Conservation (phyloP, 1,140 invertebrate genomes). For the Pantala flavescens region DNA sequence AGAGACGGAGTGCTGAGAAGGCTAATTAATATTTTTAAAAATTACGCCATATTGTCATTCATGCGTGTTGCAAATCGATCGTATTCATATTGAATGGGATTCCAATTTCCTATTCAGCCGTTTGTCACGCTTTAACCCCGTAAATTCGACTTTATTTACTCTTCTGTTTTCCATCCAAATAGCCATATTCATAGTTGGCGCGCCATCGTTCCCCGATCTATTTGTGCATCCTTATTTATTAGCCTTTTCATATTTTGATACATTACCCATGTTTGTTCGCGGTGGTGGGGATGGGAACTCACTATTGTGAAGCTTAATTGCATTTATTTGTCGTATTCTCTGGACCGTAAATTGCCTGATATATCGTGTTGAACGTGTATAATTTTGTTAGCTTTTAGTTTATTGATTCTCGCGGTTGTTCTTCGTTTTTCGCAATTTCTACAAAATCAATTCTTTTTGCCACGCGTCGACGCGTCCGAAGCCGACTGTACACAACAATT, state of each 20-base stretch:
- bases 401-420: not conserved
- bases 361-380: constrained; percentile 7
- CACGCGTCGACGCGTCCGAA: too few species aligned
- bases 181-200: not conserved
- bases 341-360: constrained; percentile 2
- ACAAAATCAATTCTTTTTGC: not conserved
- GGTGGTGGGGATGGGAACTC: not conserved
- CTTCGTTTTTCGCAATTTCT: not conserved
- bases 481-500: too few species aligned
- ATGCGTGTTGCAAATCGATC: not conserved
- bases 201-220: not conserved
- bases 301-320: constrained; percentile 7
- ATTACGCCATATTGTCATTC: not conserved
- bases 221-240: not conserved
- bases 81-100: constrained; percentile 10
- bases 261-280: not conserved
- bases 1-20: not conserved
- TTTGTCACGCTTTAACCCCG: not conserved
- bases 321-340: constrained; percentile 7
- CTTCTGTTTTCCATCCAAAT: constrained; percentile 6
- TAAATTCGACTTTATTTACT: constrained; percentile 1
- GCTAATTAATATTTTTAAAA: constrained; percentile 3
- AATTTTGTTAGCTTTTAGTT: constrained; percentile 10
- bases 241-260: constrained; percentile 10
- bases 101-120: not conserved